Percentiles rank a stretch among this genome's conserved stretches.
Conservation (phyloP, 37 sponge, comb jelly and placozoan genomes). For the Petrosia ficiformis region DNA sequence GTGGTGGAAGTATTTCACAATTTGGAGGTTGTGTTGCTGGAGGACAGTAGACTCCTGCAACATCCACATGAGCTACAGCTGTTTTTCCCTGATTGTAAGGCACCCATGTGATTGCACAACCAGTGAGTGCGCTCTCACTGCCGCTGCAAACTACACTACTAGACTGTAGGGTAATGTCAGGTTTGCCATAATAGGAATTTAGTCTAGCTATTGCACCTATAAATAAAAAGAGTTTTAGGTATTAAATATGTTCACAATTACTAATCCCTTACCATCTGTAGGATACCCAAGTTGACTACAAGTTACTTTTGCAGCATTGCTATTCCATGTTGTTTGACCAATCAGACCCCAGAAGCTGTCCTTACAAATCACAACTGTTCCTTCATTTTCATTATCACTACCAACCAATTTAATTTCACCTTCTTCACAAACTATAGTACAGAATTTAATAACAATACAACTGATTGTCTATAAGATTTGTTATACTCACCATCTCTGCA, state of each 20-base stretch:
- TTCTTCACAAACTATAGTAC: not conserved
- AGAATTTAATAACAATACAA: not conserved
- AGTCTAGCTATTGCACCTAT: not conserved
- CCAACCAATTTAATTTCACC: not conserved
- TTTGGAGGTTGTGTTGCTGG: not conserved
- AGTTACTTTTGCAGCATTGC: not conserved
- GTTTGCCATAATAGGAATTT: conserved; percentile 7
- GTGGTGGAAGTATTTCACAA: not conserved
- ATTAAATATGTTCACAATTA: too few species aligned
- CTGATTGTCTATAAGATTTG: not conserved
- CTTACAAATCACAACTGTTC: not conserved
- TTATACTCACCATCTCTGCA: not conserved
- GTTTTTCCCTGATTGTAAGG: not conserved
- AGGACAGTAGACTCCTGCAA: not conserved
- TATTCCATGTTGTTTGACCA: not conserved
- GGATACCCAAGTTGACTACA: not conserved
- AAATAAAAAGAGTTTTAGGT: not conserved
- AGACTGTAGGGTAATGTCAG: not conserved
- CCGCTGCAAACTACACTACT: not conserved
- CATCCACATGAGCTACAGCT: not conserved
- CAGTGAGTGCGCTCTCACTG: not conserved
- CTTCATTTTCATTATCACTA: not conserved
- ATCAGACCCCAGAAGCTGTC: conserved; percentile 1
- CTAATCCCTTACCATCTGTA: not conserved
- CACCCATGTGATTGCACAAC: not conserved